Evolutionary conservation across 2,113 vertebrate genomes (phyloP).

Genomic region (Hyaena hyaena): DNA sequence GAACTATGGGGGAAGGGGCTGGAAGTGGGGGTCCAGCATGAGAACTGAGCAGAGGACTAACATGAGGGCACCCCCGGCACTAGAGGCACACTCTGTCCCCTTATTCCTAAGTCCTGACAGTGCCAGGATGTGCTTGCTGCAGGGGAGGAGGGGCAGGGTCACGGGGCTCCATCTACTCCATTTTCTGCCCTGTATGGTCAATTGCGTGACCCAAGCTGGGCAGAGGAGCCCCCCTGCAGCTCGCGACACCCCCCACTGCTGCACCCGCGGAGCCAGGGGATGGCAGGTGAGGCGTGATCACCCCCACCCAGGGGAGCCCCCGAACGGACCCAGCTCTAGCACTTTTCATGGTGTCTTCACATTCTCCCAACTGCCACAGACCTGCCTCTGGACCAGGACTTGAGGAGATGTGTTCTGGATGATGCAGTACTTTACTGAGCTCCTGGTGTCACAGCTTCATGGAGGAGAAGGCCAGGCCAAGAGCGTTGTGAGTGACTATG

Average conservation of each 20-base stretch:
- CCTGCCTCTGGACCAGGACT: background rate
- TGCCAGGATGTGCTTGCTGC: too few relatives aligned
- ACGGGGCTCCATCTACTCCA: rapidly evolving
- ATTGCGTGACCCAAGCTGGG: background rate
- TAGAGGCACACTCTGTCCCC: background rate
- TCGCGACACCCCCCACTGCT: background rate
- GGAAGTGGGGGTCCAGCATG: background rate
- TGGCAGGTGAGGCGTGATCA: background rate
- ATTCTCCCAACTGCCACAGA: background rate
- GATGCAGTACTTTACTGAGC: background rate
- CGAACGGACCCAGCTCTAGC: rapidly evolving
- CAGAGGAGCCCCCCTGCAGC: background rate
- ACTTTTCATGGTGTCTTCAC: background rate
- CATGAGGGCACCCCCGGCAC: background rate
- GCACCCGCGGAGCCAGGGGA: background rate
- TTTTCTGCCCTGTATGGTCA: background rate
- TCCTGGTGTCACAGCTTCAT: background rate
- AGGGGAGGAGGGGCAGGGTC: background rate
- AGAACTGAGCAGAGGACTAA: background rate
- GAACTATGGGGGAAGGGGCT: rapidly evolving
- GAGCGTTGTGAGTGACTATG: background rate
- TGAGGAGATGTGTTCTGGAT: background rate
- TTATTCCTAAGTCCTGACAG: background rate
- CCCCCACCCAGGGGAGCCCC: background rate
- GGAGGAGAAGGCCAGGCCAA: background rate